Conservation (phyloP, 2,797 vertebrate species). For the Miichthys miiuy region DNA sequence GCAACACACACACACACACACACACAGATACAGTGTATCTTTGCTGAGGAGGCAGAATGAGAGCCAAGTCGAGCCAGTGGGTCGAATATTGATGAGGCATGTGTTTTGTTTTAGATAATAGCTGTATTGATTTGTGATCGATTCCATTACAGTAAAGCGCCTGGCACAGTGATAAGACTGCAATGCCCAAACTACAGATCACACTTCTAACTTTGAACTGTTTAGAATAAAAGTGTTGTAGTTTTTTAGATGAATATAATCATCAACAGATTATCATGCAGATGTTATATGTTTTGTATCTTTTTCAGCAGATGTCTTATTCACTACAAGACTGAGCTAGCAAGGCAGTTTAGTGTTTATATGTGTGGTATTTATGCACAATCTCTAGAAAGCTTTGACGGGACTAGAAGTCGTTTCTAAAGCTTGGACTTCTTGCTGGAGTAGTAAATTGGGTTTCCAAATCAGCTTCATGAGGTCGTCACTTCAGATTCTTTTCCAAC, state of each 20-base stretch:
- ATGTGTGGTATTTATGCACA: no score
- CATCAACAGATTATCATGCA: neutral
- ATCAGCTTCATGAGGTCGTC: no score
- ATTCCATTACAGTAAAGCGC: conserved; percentile 44
- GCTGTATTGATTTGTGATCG: conserved; percentile 56
- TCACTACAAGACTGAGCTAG: no score
- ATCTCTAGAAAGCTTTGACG: no score
- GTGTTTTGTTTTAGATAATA: conserved; percentile 67
- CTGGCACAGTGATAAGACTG: neutral
- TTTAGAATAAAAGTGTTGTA: neutral
- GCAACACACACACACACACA: conserved; percentile 36
- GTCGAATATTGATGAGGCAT: conserved; percentile 46
- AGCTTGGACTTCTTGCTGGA: no score
- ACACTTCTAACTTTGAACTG: neutral
- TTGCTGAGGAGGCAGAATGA: conserved; percentile 44
- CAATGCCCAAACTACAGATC: conserved; percentile 5
- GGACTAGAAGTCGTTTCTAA: no score
- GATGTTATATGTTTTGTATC: neutral
- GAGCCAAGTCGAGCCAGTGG: conserved; percentile 41
- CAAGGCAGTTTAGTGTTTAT: no score
- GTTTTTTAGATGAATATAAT: neutral
- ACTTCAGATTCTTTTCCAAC: no score
- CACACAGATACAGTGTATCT: conserved; percentile 9
- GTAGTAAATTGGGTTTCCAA: no score
- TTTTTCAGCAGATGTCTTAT: no score